These are phyloP conservation scores for Griposia aprilina DNA, from an alignment of 2,888 invertebrate species.

Conservation along the genomic window DNA sequence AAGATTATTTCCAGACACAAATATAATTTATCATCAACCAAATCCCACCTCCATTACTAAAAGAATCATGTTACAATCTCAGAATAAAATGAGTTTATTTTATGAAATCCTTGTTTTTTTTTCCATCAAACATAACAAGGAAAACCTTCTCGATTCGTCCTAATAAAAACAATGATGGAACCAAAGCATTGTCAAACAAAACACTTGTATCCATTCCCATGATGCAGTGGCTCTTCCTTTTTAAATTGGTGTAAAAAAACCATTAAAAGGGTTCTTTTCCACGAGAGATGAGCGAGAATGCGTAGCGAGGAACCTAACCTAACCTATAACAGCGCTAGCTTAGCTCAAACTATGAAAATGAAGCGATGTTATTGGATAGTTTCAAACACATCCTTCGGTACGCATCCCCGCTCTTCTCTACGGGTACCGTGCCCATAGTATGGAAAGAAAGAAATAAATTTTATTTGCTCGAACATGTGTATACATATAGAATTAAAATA, in stretches of 20 bases:
- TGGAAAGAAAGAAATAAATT: no score
- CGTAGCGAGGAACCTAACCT: no score
- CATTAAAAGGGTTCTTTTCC: not conserved
- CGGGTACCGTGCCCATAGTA: not conserved
- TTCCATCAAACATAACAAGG: slow-evolving; percentile 33
- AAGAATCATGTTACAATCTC: slow-evolving; percentile 15
- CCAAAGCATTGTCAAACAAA: slow-evolving; percentile 34
- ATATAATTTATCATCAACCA: not conserved
- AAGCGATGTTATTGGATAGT: no score
- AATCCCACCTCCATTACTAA: not conserved
- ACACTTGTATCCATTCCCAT: slow-evolving; percentile 24
- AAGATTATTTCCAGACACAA: not conserved
- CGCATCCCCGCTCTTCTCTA: no score
- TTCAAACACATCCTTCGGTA: no score
- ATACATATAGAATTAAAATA: no score
- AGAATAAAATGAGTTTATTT: slow-evolving; percentile 9
- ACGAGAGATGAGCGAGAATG: no score
- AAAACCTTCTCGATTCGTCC: slow-evolving; percentile 4
- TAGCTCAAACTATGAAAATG: no score
- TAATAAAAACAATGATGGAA: slow-evolving; percentile 30
- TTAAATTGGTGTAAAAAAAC: slow-evolving; percentile 1
- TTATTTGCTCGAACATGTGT: no score
- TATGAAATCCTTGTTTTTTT: slow-evolving; percentile 10
- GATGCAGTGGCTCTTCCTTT: slow-evolving; percentile 20
- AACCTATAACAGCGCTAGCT: no score